Base-by-base conservation (phyloP, 2,797 vertebrate genomes). In the Zenarchopterus dispar region DNA sequence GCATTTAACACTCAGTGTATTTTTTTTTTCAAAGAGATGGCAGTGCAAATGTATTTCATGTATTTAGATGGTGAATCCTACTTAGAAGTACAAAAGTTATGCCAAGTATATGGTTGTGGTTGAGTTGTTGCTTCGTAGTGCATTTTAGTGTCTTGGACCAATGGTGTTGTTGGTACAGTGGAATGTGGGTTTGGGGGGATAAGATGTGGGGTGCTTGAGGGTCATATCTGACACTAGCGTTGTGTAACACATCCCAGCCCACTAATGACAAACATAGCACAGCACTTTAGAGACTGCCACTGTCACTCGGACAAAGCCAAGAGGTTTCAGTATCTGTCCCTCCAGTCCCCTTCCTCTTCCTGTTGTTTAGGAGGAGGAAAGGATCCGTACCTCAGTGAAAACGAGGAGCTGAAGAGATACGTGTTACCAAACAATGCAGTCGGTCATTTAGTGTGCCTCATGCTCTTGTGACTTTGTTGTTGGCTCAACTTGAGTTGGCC, bases 271-370 rank as follows among this genome's bases (percentile, higher is more conserved):
- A 85, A 87, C 85, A 80, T 78, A 92, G 92, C 91, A 92, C 89
- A 91, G 93, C 92, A 93, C 93, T 94, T 93, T 93, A 93, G 71
- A 89, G 88, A 91, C 89, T 89, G 90, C 89, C 91, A 77, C 84
- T 86, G 81, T 82, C 87, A 81, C 79, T 75, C 61, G 69, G 80
- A 91, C 83, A 76, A 77, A 67, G 84, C 81, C 84, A 75, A 55
- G 60, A 84, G 65, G 75, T 81, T 73, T 73, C 59, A 16, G 59
- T 70, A 68, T 71, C 70, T 61, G 66, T 65, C 78, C 73, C 73
- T 67, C 64, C 75, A 70, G 42, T 63, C 61, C 50, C 19, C 71
- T n/a, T 58, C 58, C 9, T 28, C 55, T 43, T 66, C 54, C 33
- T 0, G 28, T 28, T 21, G 9, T 18, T 9, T 26, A 62, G 65